phyloP scores from a whole-genome alignment of 2,888 invertebrate species.

The Phyto melanocephala region DNA sequence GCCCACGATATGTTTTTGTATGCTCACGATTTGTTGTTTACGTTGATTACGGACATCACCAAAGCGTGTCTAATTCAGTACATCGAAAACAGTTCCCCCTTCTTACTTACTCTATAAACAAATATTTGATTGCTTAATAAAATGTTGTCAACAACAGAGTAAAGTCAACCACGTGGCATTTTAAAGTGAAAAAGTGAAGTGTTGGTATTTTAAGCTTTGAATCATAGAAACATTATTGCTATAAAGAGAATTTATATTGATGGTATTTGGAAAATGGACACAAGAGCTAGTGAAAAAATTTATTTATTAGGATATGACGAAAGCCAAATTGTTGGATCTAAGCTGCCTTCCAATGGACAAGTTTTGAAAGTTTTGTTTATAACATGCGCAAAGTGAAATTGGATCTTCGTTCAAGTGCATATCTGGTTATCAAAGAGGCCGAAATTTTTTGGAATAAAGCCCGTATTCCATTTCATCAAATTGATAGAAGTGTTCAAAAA shows the following conservation, averaged over 20 bases:
- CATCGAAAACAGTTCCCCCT: no score
- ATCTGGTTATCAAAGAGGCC: conserved; percentile 17
- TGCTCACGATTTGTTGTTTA: not conserved
- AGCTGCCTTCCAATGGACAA: conserved; percentile 26
- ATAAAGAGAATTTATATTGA: conserved; percentile 1
- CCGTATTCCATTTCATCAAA: no score
- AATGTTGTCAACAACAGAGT: not conserved
- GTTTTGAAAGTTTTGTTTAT: conserved; percentile 23
- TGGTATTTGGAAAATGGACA: not conserved
- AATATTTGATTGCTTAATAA: no score
- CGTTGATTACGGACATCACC: not conserved
- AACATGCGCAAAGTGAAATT: conserved; percentile 17
- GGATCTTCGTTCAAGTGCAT: not conserved
- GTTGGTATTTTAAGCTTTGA: not conserved
- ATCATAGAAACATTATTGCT: conserved; percentile 12
- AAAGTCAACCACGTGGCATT: conserved; percentile 9
- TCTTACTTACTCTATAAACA: no score
- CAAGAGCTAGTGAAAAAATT: conserved; percentile 7
- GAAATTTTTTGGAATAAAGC: conserved; percentile 17
- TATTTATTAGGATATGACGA: conserved; percentile 26
- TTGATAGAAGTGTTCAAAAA: no score
- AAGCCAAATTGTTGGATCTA: conserved; percentile 24
- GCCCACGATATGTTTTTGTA: not conserved
- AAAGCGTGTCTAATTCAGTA: not conserved
- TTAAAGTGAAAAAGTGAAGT: conserved; percentile 10